Percentiles rank a stretch among this genome's conserved stretches.
phyloP scores from a whole-genome alignment of 1,140 invertebrate species.

The Drosophila saltans region DNA sequence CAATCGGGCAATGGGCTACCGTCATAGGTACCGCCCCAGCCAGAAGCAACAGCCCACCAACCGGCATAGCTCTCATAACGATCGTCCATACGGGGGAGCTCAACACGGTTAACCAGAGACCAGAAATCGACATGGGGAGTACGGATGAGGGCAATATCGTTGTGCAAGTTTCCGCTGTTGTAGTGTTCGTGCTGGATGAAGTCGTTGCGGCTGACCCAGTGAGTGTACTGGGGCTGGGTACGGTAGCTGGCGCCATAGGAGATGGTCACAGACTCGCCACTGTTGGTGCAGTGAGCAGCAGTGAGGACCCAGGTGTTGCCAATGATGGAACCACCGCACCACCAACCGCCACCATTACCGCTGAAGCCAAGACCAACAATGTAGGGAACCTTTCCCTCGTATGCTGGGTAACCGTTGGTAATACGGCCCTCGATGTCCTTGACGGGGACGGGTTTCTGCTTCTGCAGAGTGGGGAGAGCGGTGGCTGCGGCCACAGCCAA shows the following conservation, averaged over 20 bases:
- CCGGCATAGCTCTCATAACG: slow-evolving; percentile 45
- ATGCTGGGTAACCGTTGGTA: slow-evolving; percentile 72
- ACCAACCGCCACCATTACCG: slow-evolving; percentile 62
- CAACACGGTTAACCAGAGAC: slow-evolving; percentile 52
- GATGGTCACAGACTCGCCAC: slow-evolving; percentile 47
- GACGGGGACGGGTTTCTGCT: slow-evolving; percentile 31
- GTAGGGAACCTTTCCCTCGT: slow-evolving; percentile 84
- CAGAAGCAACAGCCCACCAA: slow-evolving; percentile 56
- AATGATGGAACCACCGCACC: slow-evolving; percentile 87
- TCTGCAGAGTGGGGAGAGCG: slow-evolving; percentile 34
- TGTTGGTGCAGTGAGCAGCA: slow-evolving; percentile 85
- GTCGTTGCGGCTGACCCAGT: slow-evolving; percentile 47
- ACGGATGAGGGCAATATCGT: slow-evolving; percentile 60
- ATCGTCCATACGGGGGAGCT: slow-evolving; percentile 55
- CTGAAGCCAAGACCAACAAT: slow-evolving; percentile 83
- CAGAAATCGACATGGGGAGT: slow-evolving; percentile 60
- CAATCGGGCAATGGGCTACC: slow-evolving; percentile 53
- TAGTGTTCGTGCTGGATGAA: slow-evolving; percentile 54
- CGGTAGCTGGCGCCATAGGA: slow-evolving; percentile 68
- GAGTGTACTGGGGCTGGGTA: slow-evolving; percentile 51
- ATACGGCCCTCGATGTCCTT: slow-evolving; percentile 70
- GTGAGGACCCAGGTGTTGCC: slow-evolving; percentile 84
- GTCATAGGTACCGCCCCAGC: slow-evolving; percentile 60
- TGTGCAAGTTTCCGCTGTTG: slow-evolving; percentile 49
- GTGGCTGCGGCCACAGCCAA: slow-evolving; percentile 37